phyloP scores from a whole-genome alignment of 2,113 vertebrate species.

The Choloepus hoffmanni region DNA sequence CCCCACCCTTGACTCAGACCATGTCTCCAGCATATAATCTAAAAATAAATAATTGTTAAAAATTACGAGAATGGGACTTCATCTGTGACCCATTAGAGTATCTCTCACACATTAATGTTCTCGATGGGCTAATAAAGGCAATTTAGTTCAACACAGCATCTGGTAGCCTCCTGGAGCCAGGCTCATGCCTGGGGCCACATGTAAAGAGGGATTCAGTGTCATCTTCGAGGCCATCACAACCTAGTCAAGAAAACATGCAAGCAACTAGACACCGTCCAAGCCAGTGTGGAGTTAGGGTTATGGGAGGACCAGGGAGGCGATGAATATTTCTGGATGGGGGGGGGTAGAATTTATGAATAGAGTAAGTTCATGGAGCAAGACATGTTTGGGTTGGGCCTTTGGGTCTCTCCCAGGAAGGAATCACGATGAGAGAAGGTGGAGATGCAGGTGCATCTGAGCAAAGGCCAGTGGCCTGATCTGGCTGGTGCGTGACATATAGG shows the following conservation, averaged over 20 bases:
- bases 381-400: not conserved
- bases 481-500: not conserved
- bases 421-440: not conserved
- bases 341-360: not conserved
- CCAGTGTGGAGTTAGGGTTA: not conserved
- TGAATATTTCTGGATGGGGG: not conserved
- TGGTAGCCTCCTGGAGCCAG: not conserved
- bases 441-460: not conserved
- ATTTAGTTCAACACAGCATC: not conserved
- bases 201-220: not conserved
- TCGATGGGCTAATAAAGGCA: not conserved
- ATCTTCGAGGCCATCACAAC: not conserved
- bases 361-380: not conserved
- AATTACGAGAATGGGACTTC: not conserved
- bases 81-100: not conserved
- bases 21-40: not conserved
- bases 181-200: not conserved
- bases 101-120: not conserved
- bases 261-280: not conserved
- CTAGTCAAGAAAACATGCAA: not conserved
- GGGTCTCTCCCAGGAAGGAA: not conserved
- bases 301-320: not conserved
- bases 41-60: conserved; percentile 40
- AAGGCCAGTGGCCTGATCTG: not conserved
- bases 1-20: not conserved